Conservation (phyloP, 2,113 vertebrate genomes). For the Rhizomys pruinosus region DNA sequence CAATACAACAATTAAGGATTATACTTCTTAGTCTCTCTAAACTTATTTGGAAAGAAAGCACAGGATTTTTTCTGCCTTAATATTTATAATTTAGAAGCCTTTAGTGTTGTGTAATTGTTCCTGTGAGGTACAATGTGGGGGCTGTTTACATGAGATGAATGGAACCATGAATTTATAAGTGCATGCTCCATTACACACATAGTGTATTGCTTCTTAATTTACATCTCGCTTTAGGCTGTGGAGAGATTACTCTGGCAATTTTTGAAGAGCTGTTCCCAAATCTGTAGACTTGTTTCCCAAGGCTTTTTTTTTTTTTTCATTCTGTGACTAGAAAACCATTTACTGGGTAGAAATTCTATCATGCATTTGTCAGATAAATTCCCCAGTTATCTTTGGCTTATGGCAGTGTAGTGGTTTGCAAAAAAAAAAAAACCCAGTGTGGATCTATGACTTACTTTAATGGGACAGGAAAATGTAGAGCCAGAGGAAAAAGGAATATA, state of each 20-base stretch:
- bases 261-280: slow-evolving; percentile 80
- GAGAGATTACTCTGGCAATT: slow-evolving; percentile 81
- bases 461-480: slow-evolving; percentile 74
- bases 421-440: slow-evolving; percentile 67
- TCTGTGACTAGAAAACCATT: slow-evolving; percentile 81
- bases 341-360: slow-evolving; percentile 80
- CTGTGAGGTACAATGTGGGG: slow-evolving; percentile 71
- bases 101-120: slow-evolving; percentile 81
- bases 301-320: slow-evolving; percentile 77
- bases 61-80: slow-evolving; percentile 62
- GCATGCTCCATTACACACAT: slow-evolving; percentile 83
- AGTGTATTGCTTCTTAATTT: slow-evolving; percentile 87
- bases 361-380: slow-evolving; percentile 82
- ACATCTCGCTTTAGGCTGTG: slow-evolving; percentile 83
- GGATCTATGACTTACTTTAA: slow-evolving; percentile 81
- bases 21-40: slow-evolving; percentile 37
- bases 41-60: slow-evolving; percentile 51
- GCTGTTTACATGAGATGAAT: slow-evolving; percentile 86
- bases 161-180: slow-evolving; percentile 82
- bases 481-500: slow-evolving; percentile 79
- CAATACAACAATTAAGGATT: slow-evolving; percentile 68
- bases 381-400: slow-evolving; percentile 80
- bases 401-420: slow-evolving; percentile 71
- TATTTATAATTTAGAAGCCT: slow-evolving; percentile 71
- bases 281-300: slow-evolving; percentile 82